Percentiles rank a stretch among this genome's conserved stretches.
These are phyloP conservation scores for Drosophila micromelanica DNA, from an alignment of 1,140 invertebrate genomes.

Conservation along the genomic window DNA sequence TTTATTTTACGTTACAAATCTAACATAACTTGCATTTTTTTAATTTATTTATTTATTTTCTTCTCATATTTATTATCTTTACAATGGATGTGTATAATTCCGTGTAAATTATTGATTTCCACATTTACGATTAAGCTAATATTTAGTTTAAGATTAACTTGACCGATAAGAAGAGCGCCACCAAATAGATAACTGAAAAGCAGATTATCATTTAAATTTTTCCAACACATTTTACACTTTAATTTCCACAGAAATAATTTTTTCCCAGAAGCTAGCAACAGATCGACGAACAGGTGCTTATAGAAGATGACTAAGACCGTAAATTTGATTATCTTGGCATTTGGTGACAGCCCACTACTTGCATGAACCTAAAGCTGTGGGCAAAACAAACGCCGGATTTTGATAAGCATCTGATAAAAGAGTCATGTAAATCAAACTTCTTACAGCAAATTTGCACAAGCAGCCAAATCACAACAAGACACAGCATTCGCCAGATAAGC, in stretches of 20 bases:
- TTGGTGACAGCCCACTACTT: slow-evolving; percentile 17
- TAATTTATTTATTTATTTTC: too few relatives aligned
- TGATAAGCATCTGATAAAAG: slow-evolving; percentile 37
- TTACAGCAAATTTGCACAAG: slow-evolving; percentile 39
- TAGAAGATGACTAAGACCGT: slow-evolving; percentile 35
- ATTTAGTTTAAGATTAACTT: too few relatives aligned
- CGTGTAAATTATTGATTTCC: too few relatives aligned
- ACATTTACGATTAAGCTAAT: too few relatives aligned
- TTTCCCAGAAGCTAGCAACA: slow-evolving; percentile 23
- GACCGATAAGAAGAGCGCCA: too few relatives aligned
- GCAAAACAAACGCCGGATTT: slow-evolving; percentile 18
- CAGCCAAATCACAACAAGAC: slow-evolving; percentile 32
- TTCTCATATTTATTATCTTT: too few relatives aligned
- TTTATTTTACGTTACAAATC: too few relatives aligned
- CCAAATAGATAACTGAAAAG: too few relatives aligned
- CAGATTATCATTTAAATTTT: too few relatives aligned
- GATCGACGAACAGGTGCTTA: slow-evolving; percentile 6
- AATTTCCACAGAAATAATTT: neutral
- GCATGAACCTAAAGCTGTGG: slow-evolving; percentile 12
- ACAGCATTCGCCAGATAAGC: slow-evolving; percentile 16
- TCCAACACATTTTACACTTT: neutral
- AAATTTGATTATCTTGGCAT: slow-evolving; percentile 36
- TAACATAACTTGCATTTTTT: too few relatives aligned
- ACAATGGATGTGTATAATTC: too few relatives aligned
- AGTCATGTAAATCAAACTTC: slow-evolving; percentile 41